A percentile compares a stretch with the other conserved stretches of the same genome.
Conservation (phyloP, 2,888 invertebrate species). For the Drosophila formosana region DNA sequence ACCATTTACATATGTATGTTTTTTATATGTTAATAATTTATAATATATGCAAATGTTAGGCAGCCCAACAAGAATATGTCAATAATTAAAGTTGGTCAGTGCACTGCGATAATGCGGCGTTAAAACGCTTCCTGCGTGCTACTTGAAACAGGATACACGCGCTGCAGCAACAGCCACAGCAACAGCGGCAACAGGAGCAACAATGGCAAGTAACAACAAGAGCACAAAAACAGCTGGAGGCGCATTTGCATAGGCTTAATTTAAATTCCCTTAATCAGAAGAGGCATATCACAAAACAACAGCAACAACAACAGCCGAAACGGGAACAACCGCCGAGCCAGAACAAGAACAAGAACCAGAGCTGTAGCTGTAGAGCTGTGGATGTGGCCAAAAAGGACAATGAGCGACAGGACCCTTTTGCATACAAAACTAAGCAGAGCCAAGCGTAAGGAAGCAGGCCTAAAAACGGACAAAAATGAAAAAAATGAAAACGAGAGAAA, state of each 20-base stretch:
- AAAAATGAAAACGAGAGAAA: slow-evolving; percentile 14
- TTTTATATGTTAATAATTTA: too few relatives aligned
- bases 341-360: slow-evolving; percentile 7
- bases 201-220: slow-evolving; percentile 19
- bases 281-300: slow-evolving; percentile 61
- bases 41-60: too few relatives aligned
- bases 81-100: slow-evolving; percentile 8
- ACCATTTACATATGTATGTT: too few relatives aligned
- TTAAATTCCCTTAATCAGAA: slow-evolving; percentile 79
- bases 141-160: slow-evolving; percentile 52
- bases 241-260: slow-evolving; percentile 81
- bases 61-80: too few relatives aligned
- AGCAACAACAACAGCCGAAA: slow-evolving; percentile 30
- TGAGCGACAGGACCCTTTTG: slow-evolving; percentile 67
- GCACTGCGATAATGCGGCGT: slow-evolving; percentile 46
- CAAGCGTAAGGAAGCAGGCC: slow-evolving; percentile 27
- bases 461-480: slow-evolving; percentile 9
- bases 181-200: not conserved
- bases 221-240: slow-evolving; percentile 62
- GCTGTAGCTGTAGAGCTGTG: slow-evolving; percentile 22
- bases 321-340: not conserved
- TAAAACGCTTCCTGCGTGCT: slow-evolving; percentile 1
- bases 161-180: slow-evolving; percentile 42
- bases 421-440: slow-evolving; percentile 48
- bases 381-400: slow-evolving; percentile 66